Percentiles rank a stretch among this genome's conserved stretches.
These are phyloP conservation scores for Aplidium turbinatum DNA, from an alignment of 23 tunicate species.

Conservation along the genomic window DNA sequence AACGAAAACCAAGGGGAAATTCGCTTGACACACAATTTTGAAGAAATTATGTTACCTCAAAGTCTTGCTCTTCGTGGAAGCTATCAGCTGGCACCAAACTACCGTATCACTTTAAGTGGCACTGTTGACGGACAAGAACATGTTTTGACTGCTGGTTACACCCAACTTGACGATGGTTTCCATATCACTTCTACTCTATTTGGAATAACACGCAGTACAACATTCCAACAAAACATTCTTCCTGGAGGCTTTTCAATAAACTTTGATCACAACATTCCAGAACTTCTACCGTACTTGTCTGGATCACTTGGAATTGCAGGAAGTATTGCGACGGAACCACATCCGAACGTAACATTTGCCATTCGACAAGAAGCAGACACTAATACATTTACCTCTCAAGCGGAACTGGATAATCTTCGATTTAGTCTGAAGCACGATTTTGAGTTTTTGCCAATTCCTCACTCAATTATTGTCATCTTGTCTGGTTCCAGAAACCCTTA, in stretches of 20 bases:
- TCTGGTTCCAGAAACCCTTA: slow-evolving; percentile 22
- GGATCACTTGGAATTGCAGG: slow-evolving; percentile 40
- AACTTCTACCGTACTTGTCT: slow-evolving; percentile 27
- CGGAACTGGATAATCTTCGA: slow-evolving; percentile 28
- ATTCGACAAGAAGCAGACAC: slow-evolving; percentile 30
- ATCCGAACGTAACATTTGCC: slow-evolving; percentile 34
- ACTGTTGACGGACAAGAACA: slow-evolving; percentile 39
- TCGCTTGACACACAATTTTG: slow-evolving; percentile 32
- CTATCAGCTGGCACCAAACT: slow-evolving; percentile 41
- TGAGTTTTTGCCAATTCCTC: slow-evolving; percentile 42
- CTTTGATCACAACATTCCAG: slow-evolving; percentile 55
- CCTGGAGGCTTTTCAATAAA: slow-evolving; percentile 50
- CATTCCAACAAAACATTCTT: slow-evolving; percentile 18
- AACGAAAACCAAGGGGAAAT: slow-evolving; percentile 16
- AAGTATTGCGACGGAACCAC: slow-evolving; percentile 26
- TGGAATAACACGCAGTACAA: slow-evolving; percentile 33
- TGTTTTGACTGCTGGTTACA: slow-evolving; percentile 28
- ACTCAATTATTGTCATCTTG: slow-evolving; percentile 22
- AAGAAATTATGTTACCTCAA: slow-evolving; percentile 15
- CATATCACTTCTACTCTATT: slow-evolving; percentile 43
- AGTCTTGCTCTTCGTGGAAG: slow-evolving; percentile 6
- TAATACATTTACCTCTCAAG: slow-evolving; percentile 23
- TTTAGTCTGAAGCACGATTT: slow-evolving; percentile 45
- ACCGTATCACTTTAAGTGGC: slow-evolving; percentile 23
- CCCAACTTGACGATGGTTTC: slow-evolving; percentile 45